A percentile compares a stretch with the other conserved stretches of the same genome.
These are phyloP conservation scores for Sturnira hondurensis DNA, from an alignment of 2,113 vertebrate species.

Conservation along the genomic window DNA sequence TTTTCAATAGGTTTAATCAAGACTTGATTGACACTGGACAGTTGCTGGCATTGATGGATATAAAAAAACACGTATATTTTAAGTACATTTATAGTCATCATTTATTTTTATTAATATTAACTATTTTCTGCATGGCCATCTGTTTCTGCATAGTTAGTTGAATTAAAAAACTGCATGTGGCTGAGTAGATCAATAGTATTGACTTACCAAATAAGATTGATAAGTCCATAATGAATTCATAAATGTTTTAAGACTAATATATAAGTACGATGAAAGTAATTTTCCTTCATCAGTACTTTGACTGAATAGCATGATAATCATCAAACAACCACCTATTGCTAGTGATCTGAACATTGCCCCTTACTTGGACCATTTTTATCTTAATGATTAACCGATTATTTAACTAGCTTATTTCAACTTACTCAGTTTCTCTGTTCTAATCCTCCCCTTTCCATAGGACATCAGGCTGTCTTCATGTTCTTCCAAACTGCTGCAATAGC, in stretches of 20 bases:
- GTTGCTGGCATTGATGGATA: background rate
- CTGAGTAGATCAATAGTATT: conserved; percentile 50
- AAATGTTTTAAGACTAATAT: conserved; percentile 32
- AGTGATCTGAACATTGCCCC: background rate
- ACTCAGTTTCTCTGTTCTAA: background rate
- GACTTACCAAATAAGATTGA: conserved; percentile 34
- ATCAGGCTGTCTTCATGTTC: background rate
- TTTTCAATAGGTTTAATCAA: conserved; percentile 44
- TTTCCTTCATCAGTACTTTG: background rate
- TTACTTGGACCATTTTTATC: background rate
- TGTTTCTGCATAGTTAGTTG: conserved; percentile 4
- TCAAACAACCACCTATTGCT: background rate
- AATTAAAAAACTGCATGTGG: conserved; percentile 26
- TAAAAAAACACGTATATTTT: conserved; percentile 11
- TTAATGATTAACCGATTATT: background rate
- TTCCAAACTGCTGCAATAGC: background rate
- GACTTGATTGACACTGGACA: background rate
- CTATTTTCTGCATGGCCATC: background rate
- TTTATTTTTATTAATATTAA: conserved; percentile 24
- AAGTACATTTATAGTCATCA: conserved; percentile 19
- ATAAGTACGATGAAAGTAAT: conserved; percentile 37
- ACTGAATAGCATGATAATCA: background rate
- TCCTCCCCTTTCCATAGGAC: background rate
- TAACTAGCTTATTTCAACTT: background rate
- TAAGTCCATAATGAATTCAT: conserved; percentile 25